Conservation (phyloP, 2,888 invertebrate species). For the Tuberolachnus salignus region DNA sequence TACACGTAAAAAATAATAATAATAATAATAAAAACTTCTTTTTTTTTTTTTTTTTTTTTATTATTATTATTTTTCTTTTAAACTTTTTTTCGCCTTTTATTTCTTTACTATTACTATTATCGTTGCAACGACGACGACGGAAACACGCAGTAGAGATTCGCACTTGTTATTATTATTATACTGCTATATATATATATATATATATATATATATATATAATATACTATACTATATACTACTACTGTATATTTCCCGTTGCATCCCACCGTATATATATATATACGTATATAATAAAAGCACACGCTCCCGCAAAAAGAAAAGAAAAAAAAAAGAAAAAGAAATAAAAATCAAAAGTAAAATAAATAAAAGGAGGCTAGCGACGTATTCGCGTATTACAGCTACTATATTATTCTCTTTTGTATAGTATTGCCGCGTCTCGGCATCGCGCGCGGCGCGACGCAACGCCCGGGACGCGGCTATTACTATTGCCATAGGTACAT, state of each 20-base stretch:
- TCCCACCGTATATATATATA: slow-evolving; percentile 22
- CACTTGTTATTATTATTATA: slow-evolving; percentile 49
- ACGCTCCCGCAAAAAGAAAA: slow-evolving; percentile 34
- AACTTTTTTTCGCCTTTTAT: slow-evolving; percentile 44
- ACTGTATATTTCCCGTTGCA: slow-evolving; percentile 43
- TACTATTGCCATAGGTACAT: slow-evolving; percentile 16
- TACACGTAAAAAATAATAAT: slow-evolving; percentile 32
- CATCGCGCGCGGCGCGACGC: neutral
- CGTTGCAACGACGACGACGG: slow-evolving; percentile 37
- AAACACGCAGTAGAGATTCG: slow-evolving; percentile 53
- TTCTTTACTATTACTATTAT: slow-evolving; percentile 50
- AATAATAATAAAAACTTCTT: too few species aligned
- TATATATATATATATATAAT: too few species aligned
- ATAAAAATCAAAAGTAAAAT: slow-evolving; percentile 55
- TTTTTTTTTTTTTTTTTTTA: slow-evolving; percentile 43
- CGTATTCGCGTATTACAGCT: slow-evolving; percentile 55
- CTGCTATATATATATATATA: too few species aligned
- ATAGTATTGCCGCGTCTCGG: slow-evolving; percentile 41
- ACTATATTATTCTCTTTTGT: slow-evolving; percentile 55
- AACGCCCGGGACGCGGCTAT: slow-evolving; percentile 48
- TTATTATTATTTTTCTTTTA: slow-evolving; percentile 55
- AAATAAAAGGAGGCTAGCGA: slow-evolving; percentile 54
- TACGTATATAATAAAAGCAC: slow-evolving; percentile 32
- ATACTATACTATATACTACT: neutral
- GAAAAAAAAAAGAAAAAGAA: slow-evolving; percentile 28